Percentiles rank a stretch among this genome's conserved stretches.
Conservation (phyloP, 2,797 vertebrate genomes). For the Takifugu ocellatus region DNA sequence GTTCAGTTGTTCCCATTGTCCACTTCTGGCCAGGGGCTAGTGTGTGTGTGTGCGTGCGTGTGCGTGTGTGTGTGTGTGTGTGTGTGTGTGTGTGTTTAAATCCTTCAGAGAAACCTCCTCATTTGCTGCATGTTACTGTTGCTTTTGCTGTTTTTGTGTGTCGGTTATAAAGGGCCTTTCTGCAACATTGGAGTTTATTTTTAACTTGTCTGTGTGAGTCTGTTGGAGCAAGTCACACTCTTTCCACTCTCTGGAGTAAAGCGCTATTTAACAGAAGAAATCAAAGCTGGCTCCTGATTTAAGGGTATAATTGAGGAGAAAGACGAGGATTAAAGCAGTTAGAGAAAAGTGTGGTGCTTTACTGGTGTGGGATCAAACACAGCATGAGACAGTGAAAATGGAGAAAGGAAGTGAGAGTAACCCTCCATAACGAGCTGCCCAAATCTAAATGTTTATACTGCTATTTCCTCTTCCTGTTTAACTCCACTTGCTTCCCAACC, state of each 20-base stretch:
- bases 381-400: slow-evolving; percentile 1
- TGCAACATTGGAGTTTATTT: slow-evolving; percentile 12
- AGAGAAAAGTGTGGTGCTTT: not conserved
- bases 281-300: not conserved
- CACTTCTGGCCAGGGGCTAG: slow-evolving; percentile 59
- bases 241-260: too few relatives aligned
- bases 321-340: not conserved
- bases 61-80: slow-evolving; percentile 17
- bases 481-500: slow-evolving; percentile 48
- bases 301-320: not conserved
- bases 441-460: slow-evolving; percentile 58
- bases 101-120: slow-evolving; percentile 56
- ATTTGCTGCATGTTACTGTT: slow-evolving; percentile 44
- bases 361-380: not conserved
- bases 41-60: slow-evolving; percentile 25
- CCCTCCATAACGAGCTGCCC: slow-evolving; percentile 49
- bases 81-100: slow-evolving; percentile 21
- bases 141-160: slow-evolving; percentile 24
- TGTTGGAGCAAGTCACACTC: too few relatives aligned
- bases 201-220: not conserved
- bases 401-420: slow-evolving; percentile 20
- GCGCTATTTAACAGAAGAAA: too few relatives aligned
- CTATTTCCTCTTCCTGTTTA: slow-evolving; percentile 69
- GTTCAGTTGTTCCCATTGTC: slow-evolving; percentile 68
- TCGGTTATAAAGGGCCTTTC: slow-evolving; percentile 19